Base-by-base conservation (phyloP, 1,140 invertebrate species). In the Sitobion miscanthi region DNA sequence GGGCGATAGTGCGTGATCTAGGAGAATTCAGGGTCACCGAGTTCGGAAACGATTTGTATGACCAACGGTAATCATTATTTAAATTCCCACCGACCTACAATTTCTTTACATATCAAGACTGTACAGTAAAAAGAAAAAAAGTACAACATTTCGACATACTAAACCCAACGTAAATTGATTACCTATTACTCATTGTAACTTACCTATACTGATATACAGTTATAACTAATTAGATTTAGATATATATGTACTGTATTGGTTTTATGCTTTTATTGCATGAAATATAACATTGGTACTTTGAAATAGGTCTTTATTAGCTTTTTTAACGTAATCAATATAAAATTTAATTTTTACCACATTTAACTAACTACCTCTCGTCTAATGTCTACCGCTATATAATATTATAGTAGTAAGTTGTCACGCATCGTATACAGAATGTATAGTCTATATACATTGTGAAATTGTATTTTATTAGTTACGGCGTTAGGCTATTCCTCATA, bases 41-140 rank as follows among this genome's bases (percentile, higher is more conserved):
- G 89, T 45, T 45, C 42, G 25, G 69, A 90, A 90, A 90, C 49
- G 21, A 90, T 90, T 90, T 90, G 35, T 90, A 90, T 57, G 54
- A 35, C 35, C 89, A 90, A 90, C 30, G 57, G 38, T 90, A 62
- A 89, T 57, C 35, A 25, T 25, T 69, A 90, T 90, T 57, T 45
- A 69, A 90, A 42, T 30, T 20, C 30, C 20, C 11, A 57, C 8
- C 4, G 54, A 90, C 38, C 30, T 77, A 77, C 45, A 42, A 57
- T 90, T 90, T 62, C 42, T 90, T 90, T 45, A 3, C n/a, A 21
- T 23, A 54, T 54, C 0, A 20, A 54, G 14, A 47, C 42, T 4
- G 6, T 6, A 47, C 30, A 47, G 23, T 86, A 86, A 86, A 25
- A 86, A 85, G 20, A 7, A 30, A 47, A 47, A 42, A 25, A 86